Conservation (phyloP, 2,888 invertebrate species). For the Branchipolynoe longqiensis region DNA sequence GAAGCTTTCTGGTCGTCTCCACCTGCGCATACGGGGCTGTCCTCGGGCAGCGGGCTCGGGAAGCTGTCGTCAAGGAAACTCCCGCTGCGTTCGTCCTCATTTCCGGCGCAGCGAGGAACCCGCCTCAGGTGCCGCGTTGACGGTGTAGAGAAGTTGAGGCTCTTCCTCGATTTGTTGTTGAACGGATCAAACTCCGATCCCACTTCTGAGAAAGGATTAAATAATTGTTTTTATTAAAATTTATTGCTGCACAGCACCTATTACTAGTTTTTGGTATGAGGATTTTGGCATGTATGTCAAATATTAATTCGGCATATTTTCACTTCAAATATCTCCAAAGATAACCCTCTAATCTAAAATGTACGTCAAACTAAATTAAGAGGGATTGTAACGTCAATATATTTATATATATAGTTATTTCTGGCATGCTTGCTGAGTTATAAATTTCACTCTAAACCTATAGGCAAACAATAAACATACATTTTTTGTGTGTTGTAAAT, state of each 20-base stretch:
- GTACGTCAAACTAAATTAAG: too few species aligned
- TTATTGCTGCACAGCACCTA: not conserved
- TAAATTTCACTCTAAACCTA: too few species aligned
- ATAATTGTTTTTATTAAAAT: not conserved
- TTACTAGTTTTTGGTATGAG: not conserved
- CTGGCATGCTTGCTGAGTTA: too few species aligned
- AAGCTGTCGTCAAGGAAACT: conserved; percentile 60
- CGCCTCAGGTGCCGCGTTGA: not conserved
- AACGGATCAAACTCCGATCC: conserved; percentile 2
- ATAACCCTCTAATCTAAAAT: too few species aligned
- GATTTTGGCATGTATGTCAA: not conserved
- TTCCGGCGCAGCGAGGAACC: not conserved
- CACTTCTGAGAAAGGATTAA: conserved; percentile 28
- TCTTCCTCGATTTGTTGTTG: conserved; percentile 51
- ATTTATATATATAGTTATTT: too few species aligned
- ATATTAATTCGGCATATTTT: not conserved
- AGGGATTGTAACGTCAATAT: too few species aligned
- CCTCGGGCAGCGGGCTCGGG: conserved; percentile 46
- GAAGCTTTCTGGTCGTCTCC: conserved; percentile 7
- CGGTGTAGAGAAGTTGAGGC: conserved; percentile 63
- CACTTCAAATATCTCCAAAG: too few species aligned
- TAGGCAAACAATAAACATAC: too few species aligned
- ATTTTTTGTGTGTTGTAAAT: too few species aligned
- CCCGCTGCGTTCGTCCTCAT: not conserved
- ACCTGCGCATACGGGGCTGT: not conserved